Percentiles rank a stretch among this genome's conserved stretches.
Conservation (phyloP, 2,888 invertebrate species). For the Lagria hirta region DNA sequence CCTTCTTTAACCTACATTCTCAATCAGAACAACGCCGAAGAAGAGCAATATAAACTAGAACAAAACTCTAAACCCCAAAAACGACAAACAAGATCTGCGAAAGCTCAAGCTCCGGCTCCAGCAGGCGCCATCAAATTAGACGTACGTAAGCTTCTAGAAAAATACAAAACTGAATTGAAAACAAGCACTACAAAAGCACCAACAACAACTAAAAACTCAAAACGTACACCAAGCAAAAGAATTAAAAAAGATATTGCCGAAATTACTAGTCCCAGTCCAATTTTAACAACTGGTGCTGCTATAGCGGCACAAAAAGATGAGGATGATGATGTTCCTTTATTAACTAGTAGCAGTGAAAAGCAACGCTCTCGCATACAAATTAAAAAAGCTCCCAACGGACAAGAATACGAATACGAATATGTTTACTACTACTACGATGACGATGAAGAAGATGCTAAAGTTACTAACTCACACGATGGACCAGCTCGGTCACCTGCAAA, state of each 20-base stretch:
- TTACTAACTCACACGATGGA: conserved; percentile 63
- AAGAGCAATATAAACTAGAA: conserved; percentile 35
- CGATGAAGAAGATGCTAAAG: conserved; percentile 58
- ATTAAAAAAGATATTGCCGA: conserved; percentile 41
- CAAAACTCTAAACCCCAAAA: conserved; percentile 36
- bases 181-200: conserved; percentile 35
- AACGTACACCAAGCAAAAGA: conserved; percentile 27
- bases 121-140: conserved; percentile 49
- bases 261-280: conserved; percentile 60
- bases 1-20: conserved; percentile 51
- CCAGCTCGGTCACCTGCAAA: conserved; percentile 57
- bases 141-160: conserved; percentile 46
- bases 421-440: conserved; percentile 90
- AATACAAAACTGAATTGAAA: conserved; percentile 45
- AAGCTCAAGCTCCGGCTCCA: conserved; percentile 47
- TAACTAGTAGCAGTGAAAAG: conserved; percentile 67
- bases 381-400: conserved; percentile 85
- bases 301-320: conserved; percentile 35
- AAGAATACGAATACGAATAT: conserved; percentile 90
- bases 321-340: conserved; percentile 37
- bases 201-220: conserved; percentile 25
- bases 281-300: conserved; percentile 58
- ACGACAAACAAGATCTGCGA: conserved; percentile 38
- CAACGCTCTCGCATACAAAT: conserved; percentile 75
- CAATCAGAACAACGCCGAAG: conserved; percentile 48